Percentiles rank a stretch among this genome's conserved stretches.
phyloP scores from a whole-genome alignment of 2,797 vertebrate genomes.

The Pseudochaenichthys georgianus region DNA sequence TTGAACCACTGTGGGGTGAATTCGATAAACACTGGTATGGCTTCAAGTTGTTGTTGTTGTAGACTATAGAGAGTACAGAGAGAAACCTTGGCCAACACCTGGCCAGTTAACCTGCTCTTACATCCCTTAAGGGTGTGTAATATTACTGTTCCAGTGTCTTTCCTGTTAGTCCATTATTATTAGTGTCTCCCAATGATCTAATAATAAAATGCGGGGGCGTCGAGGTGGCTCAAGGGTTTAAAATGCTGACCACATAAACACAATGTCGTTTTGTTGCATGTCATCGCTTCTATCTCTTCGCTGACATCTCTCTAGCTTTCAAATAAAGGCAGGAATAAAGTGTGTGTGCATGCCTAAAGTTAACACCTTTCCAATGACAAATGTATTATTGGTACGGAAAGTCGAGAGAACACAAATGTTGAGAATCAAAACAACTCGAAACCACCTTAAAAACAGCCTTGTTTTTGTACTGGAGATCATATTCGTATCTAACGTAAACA shows the following conservation, averaged over 20 bases:
- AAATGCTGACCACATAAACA: slow-evolving; percentile 2
- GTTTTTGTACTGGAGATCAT: background rate
- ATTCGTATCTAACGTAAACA: background rate
- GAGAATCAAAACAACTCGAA: background rate
- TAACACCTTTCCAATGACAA: background rate
- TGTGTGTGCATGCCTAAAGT: background rate
- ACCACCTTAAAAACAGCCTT: slow-evolving; percentile 6
- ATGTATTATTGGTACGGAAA: background rate
- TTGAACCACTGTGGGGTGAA: background rate
- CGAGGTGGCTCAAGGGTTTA: slow-evolving; percentile 1
- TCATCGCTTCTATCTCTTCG: background rate
- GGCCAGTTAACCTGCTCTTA: slow-evolving; percentile 4
- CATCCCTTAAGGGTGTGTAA: slow-evolving; percentile 1
- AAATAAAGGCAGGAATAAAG: slow-evolving; percentile 10
- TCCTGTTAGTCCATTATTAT: slow-evolving; percentile 15
- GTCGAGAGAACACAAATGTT: slow-evolving; percentile 1
- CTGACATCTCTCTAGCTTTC: slow-evolving; percentile 4
- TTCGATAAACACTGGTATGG: background rate
- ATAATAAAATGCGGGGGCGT: slow-evolving; percentile 21
- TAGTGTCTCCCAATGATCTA: slow-evolving; percentile 13
- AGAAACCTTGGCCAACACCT: slow-evolving; percentile 2
- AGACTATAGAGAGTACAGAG: background rate
- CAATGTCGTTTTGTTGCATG: slow-evolving; percentile 4
- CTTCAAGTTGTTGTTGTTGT: background rate
- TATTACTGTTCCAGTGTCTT: background rate